Evolutionary conservation across 1,140 invertebrate genomes (phyloP), one percentile per base, ranked within the genome.

Genomic region (Oreohelix idahoensis): DNA sequence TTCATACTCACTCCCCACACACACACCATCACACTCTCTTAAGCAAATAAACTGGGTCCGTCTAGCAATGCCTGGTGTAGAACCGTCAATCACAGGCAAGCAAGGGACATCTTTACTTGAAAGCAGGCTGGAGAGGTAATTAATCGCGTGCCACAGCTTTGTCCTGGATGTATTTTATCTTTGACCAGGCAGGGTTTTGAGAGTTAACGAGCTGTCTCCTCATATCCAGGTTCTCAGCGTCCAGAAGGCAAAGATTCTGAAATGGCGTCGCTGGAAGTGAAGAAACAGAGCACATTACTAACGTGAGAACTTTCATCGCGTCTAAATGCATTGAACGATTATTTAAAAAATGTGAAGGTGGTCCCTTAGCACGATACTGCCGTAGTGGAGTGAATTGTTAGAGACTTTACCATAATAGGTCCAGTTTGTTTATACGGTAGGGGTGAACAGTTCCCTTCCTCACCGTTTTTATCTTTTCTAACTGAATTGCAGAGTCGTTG

Each of bases 51-150:
- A 74, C 42, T 39, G 38, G n/a, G 71, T 26, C 71, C 15, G 38
- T 39, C 20, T 39, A 26, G 38, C 39, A 74, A 0, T n/a, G 39
- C 29, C 71, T 39, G 70, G 38, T 35, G 32, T 29, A n/a, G 38
- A 74, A 29, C 71, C 42, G 35, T 74, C 71, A 74, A 74, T 74
- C 38, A 39, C 38, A 5, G 13, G 5, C 15, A 8, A 26, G n/a
- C 71, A 39, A n/a, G 8, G 71, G 71, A 74, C 71, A 74, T 74
- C 71, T 74, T 74, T 42, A 74, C 71, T 74, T 42, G 71, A 74
- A 49, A 39, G 71, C 38, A n/a, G 38, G 35, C 23, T 23, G 23
- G 63, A 39, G 38, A 49, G 71, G 71, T 74, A 74, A 74, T 74
- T 74, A 74, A 74, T 74, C 71, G 71, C n/a, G 26, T 39, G 71